Conservation (phyloP, 2,888 invertebrate species). For the Temnothorax ravouxi region DNA sequence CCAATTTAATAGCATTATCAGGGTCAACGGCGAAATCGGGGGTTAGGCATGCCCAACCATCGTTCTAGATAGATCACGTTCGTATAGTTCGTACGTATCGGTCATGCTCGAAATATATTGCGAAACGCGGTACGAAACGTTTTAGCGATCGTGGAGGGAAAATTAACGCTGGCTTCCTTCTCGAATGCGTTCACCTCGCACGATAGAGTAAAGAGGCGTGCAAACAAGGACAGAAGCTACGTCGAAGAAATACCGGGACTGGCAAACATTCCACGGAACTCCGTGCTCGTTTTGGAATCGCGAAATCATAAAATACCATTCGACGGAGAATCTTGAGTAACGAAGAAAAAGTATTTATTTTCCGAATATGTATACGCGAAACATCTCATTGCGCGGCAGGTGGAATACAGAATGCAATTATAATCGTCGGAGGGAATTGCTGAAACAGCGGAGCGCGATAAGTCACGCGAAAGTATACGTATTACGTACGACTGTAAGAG, state of each 20-base stretch:
- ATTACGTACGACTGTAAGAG: neutral
- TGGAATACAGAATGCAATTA: neutral
- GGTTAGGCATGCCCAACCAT: neutral
- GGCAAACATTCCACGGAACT: constrained; percentile 13
- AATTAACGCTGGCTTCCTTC: constrained; percentile 47
- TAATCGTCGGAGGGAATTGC: constrained; percentile 1
- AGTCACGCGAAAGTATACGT: neutral
- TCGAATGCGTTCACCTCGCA: constrained; percentile 49
- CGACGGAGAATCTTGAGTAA: constrained; percentile 2
- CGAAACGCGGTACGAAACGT: constrained; percentile 36
- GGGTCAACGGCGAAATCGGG: constrained; percentile 28
- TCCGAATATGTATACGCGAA: constrained; percentile 10
- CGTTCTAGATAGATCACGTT: constrained; percentile 41
- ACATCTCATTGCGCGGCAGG: neutral
- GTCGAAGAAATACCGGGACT: constrained; percentile 7
- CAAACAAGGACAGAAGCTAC: constrained; percentile 24
- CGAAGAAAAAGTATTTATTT: neutral
- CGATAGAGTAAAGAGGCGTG: constrained; percentile 5
- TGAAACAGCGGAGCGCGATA: constrained; percentile 9
- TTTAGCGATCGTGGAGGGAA: constrained; percentile 33
- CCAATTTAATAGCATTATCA: neutral
- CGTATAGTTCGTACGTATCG: constrained; percentile 24
- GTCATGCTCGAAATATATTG: constrained; percentile 47
- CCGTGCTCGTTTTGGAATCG: neutral
- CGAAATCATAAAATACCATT: neutral